Conservation (phyloP, 35 echinoderm and acorn worm species). For the Ptychodera flava region DNA sequence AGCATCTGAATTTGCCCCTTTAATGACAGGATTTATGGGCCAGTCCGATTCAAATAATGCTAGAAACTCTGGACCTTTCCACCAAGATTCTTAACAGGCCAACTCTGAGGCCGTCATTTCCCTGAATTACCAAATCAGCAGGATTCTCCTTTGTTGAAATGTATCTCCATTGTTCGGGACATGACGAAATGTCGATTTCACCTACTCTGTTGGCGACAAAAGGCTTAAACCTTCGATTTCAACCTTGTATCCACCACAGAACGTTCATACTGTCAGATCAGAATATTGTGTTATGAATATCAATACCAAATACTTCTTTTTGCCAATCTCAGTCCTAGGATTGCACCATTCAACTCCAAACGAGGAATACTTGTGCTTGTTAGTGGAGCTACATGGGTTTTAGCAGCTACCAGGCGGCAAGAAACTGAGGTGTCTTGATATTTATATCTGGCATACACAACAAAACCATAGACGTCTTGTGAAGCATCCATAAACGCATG, state of each 20-base stretch:
- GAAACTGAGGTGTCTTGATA: neutral
- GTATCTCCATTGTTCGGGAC: too few relatives aligned
- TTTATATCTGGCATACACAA: too few relatives aligned
- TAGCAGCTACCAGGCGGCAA: constrained; percentile 6
- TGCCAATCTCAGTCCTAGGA: constrained; percentile 19
- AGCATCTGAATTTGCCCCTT: too few relatives aligned
- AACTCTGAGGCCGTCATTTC: too few relatives aligned
- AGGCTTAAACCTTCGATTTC: constrained; percentile 23
- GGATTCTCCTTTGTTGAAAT: too few relatives aligned
- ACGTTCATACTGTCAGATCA: too few relatives aligned
- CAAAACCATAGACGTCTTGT: constrained; percentile 24
- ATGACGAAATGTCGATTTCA: constrained; percentile 22
- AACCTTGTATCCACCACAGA: too few relatives aligned
- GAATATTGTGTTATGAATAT: constrained; percentile 17
- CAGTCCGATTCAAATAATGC: neutral
- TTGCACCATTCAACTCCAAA: constrained; percentile 33
- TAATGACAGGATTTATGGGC: too few relatives aligned
- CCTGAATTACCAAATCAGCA: too few relatives aligned
- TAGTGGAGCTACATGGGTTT: constrained; percentile 26
- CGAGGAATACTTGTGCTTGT: constrained; percentile 19
- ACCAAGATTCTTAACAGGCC: too few relatives aligned
- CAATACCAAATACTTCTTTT: constrained; percentile 3
- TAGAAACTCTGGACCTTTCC: too few relatives aligned
- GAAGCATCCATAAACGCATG: constrained; percentile 38
- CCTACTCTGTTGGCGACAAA: constrained; percentile 35